Percentiles rank a stretch among this genome's conserved stretches.
Conservation (phyloP, 2,113 vertebrate species). For the Terrapene triunguis region DNA sequence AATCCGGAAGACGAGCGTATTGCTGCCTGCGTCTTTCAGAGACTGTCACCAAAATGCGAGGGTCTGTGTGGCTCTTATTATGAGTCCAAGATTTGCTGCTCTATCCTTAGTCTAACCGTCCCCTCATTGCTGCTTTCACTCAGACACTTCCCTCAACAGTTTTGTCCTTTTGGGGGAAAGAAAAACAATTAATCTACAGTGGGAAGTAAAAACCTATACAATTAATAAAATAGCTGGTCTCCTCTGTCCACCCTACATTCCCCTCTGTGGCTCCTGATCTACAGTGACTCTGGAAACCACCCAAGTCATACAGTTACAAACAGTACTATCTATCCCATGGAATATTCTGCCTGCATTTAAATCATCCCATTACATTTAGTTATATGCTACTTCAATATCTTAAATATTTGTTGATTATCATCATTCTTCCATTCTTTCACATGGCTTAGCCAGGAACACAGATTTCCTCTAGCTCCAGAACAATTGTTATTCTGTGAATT, state of each 20-base stretch:
- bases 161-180: not conserved
- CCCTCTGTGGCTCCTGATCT: not conserved
- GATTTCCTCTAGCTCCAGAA: not conserved
- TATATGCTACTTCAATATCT: not conserved
- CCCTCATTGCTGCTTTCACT: not conserved
- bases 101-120: too few relatives aligned
- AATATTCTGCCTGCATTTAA: not conserved
- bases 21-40: not conserved
- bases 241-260: not conserved
- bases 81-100: not conserved
- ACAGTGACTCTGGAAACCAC: not conserved
- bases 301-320: not conserved
- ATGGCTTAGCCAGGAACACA: not conserved
- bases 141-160: not conserved
- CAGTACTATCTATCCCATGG: not conserved
- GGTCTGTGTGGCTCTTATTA: not conserved
- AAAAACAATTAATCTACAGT: not conserved
- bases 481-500: not conserved
- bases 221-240: not conserved
- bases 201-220: not conserved
- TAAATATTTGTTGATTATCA: not conserved
- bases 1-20: too few relatives aligned
- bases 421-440: not conserved
- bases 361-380: not conserved
- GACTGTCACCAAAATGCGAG: too few relatives aligned